Base-by-base conservation (phyloP, 1,140 invertebrate genomes). In the Drosophila bipectinata region DNA sequence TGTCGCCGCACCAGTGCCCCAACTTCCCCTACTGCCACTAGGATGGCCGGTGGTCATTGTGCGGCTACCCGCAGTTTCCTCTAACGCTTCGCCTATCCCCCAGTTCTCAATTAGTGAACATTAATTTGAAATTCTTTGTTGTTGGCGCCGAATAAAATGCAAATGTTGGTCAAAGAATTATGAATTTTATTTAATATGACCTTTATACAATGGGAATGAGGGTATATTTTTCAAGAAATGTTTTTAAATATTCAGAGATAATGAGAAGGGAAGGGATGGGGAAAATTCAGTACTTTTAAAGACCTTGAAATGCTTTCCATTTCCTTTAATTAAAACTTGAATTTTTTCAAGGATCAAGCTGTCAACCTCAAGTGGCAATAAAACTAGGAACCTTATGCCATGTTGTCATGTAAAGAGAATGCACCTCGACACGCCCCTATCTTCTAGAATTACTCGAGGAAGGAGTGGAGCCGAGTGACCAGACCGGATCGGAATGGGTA, bases 1-100 rank as follows among this genome's bases (percentile, higher is more conserved):
- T 92, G 1, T 91, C 85, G 7, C 84, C 92, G 0, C 87, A 92
- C 28, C 54, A 79, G 55, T 92, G 92, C 79, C 92, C 92, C 68
- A 92, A 92, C 76, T 92, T 92, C 79, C 92, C 92, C n/a, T 92
- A 90, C 69, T 92, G 92, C 63, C 56, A 88, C 56, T 91, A 91
- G 56, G 30, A n/a, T 21, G 39, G 18, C 3, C 14, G 24, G n/a
- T 14, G 34, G 14, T 8, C 28, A 30, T 24, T 18, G 45, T 30
- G 45, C 58, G 58, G 58, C 30, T 14, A 28, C 21, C 32, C 21
- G 37, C 54, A 44, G 39, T 49, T 44, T 60, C 51, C 51, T 51
- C 51, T 60, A 72, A 75, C 57, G 56, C 68, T 66, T 55, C 67
- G 37, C 67, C 45, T 15, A 30, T 64, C 34, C 21, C 37, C 55